A percentile compares a stretch with the other conserved stretches of the same genome.
Evolutionary conservation across 1,140 invertebrate genomes (phyloP).

Genomic region (Pollicipes pollicipes): DNA sequence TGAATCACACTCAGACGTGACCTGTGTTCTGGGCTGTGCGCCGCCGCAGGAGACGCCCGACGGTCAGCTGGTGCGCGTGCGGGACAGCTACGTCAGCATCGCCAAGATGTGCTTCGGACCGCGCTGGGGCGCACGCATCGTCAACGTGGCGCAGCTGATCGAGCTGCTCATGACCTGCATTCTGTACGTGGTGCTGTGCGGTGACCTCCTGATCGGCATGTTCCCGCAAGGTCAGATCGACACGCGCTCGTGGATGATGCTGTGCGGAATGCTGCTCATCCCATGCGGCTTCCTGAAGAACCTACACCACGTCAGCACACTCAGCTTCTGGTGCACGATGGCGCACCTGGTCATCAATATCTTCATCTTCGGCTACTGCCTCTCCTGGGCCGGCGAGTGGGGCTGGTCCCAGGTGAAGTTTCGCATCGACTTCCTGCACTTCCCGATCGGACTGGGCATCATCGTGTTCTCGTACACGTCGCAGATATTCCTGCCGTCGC

Average conservation of each 20-base stretch:
- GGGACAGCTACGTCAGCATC: slow-evolving; percentile 86
- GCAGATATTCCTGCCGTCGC: slow-evolving; percentile 92
- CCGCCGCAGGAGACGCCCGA: slow-evolving; percentile 14
- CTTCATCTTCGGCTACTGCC: slow-evolving; percentile 88
- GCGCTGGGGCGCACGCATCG: slow-evolving; percentile 65
- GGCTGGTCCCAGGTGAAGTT: slow-evolving; percentile 80
- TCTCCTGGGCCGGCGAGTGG: slow-evolving; percentile 82
- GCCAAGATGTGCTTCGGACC: slow-evolving; percentile 84
- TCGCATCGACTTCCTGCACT: slow-evolving; percentile 82
- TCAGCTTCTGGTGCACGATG: slow-evolving; percentile 97
- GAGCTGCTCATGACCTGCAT: slow-evolving; percentile 99
- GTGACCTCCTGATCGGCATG: slow-evolving; percentile 87
- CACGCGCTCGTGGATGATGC: slow-evolving; percentile 85
- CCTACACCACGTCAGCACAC: slow-evolving; percentile 75
- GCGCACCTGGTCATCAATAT: slow-evolving; percentile 94
- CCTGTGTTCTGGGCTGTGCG: no score
- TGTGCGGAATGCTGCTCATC: slow-evolving; percentile 76
- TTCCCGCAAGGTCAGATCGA: slow-evolving; percentile 83
- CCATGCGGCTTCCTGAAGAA: slow-evolving; percentile 83
- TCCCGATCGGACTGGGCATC: slow-evolving; percentile 96
- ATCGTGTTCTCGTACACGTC: slow-evolving; percentile 99
- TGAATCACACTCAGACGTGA: no score
- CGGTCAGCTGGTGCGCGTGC: slow-evolving; percentile 46
- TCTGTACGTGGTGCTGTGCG: slow-evolving; percentile 93
- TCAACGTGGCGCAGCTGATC: slow-evolving; percentile 93